Conservation (phyloP, 2,888 invertebrate genomes). For the Pediacus dermestoides region DNA sequence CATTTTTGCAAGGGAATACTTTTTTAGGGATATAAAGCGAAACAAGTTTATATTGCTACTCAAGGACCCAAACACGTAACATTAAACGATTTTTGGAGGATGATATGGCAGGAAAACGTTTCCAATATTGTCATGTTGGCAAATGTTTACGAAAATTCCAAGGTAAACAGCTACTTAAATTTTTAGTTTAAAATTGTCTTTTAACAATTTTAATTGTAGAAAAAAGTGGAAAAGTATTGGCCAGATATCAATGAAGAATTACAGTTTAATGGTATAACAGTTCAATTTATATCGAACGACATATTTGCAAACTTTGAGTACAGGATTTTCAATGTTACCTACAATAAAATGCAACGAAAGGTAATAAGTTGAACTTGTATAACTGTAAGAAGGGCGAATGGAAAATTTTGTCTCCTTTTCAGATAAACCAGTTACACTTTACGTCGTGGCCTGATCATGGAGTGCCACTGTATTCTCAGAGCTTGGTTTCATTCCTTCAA, state of each 20-base stretch:
- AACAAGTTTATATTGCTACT: slow-evolving; percentile 44
- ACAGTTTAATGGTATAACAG: slow-evolving; percentile 41
- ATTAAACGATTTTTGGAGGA: slow-evolving; percentile 45
- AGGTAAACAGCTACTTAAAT: slow-evolving; percentile 36
- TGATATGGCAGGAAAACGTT: slow-evolving; percentile 52
- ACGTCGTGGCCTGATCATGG: slow-evolving; percentile 55
- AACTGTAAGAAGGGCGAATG: not conserved
- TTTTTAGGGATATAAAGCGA: slow-evolving; percentile 39
- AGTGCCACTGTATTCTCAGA: slow-evolving; percentile 45
- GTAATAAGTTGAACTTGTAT: slow-evolving; percentile 26
- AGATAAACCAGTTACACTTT: slow-evolving; percentile 53
- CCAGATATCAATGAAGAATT: slow-evolving; percentile 48
- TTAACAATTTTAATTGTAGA: slow-evolving; percentile 34
- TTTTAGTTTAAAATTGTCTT: not conserved
- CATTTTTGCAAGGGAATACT: too few relatives aligned
- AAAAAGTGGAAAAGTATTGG: slow-evolving; percentile 55
- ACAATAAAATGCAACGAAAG: slow-evolving; percentile 36
- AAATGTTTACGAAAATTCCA: slow-evolving; percentile 50
- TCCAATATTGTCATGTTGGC: slow-evolving; percentile 53
- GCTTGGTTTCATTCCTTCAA: slow-evolving; percentile 44
- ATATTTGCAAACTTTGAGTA: slow-evolving; percentile 46
- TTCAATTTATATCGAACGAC: slow-evolving; percentile 39
- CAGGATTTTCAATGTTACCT: slow-evolving; percentile 39
- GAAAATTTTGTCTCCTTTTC: slow-evolving; percentile 11
- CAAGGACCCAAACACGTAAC: slow-evolving; percentile 45